Percentiles rank a stretch among this genome's conserved stretches.
These are phyloP conservation scores for rat (Rattus norvegicus) DNA, from an alignment of 2,113 vertebrate genomes.

Conservation along the genomic window DNA sequence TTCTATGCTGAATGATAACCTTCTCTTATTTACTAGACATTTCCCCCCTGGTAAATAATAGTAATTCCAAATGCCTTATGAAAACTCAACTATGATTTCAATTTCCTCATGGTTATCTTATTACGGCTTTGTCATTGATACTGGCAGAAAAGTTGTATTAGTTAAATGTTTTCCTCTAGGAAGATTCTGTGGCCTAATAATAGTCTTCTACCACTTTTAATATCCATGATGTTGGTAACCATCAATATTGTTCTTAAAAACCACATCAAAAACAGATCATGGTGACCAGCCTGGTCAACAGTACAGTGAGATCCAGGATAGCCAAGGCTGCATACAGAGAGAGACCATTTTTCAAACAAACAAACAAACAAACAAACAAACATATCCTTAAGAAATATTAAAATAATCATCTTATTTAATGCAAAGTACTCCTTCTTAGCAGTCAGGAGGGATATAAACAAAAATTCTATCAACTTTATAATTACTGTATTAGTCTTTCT, in stretches of 20 bases:
- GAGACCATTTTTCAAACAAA: not conserved
- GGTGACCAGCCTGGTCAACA: not conserved
- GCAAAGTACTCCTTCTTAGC: not conserved
- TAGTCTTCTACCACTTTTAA: not conserved
- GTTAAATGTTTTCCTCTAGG: not conserved
- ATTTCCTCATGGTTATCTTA: not conserved
- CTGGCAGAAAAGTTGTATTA: not conserved
- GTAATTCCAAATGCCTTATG: not conserved
- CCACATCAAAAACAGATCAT: too few species aligned
- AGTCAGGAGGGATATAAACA: conserved; percentile 26
- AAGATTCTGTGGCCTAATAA: not conserved
- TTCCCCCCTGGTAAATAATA: not conserved
- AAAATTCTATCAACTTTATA: conserved; percentile 57
- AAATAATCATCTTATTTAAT: conserved; percentile 10
- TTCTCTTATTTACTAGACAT: not conserved
- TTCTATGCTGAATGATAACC: not conserved
- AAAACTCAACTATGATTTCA: not conserved
- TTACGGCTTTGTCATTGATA: not conserved
- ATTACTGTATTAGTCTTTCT: conserved; percentile 65
- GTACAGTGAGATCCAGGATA: not conserved
- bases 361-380: not conserved
- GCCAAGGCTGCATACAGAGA: not conserved
- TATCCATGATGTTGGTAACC: not conserved
- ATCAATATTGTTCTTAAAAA: not conserved
- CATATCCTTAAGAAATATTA: not conserved